A percentile compares a stretch with the other conserved stretches of the same genome.
phyloP scores from a whole-genome alignment of 2,797 vertebrate species.

The Calcarius lapponicus region DNA sequence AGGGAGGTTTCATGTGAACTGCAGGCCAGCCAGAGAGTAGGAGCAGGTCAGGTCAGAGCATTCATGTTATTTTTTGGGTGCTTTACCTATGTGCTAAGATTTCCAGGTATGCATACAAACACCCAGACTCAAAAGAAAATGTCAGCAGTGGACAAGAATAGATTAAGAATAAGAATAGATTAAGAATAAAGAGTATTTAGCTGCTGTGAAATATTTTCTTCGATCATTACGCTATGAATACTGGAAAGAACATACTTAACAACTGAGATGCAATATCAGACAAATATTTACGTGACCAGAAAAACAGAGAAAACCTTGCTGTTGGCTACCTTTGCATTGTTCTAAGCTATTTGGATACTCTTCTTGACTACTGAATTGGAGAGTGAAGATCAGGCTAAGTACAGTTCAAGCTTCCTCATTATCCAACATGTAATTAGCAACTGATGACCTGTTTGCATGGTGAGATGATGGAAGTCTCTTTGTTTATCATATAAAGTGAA shows the following conservation, averaged over 20 bases:
- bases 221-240: not conserved
- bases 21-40: not conserved
- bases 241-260: not conserved
- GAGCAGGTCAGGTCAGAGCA: not conserved
- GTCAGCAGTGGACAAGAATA: not conserved
- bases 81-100: rapidly evolving
- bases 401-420: not conserved
- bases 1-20: not conserved
- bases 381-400: not conserved
- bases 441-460: not conserved
- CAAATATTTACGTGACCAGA: not conserved
- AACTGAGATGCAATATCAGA: not conserved
- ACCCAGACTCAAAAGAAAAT: not conserved
- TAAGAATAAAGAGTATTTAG: not conserved
- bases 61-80: not conserved
- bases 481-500: not conserved
- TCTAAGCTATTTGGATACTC: not conserved
- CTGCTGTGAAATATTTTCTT: not conserved
- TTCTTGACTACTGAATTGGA: not conserved
- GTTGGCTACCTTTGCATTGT: not conserved
- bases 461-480: not conserved
- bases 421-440: not conserved
- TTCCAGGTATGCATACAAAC: not conserved
- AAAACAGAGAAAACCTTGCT: not conserved
- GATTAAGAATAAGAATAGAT: not conserved